Conservation (phyloP, 2,797 vertebrate species). For the Hippoglossus hippoglossus region DNA sequence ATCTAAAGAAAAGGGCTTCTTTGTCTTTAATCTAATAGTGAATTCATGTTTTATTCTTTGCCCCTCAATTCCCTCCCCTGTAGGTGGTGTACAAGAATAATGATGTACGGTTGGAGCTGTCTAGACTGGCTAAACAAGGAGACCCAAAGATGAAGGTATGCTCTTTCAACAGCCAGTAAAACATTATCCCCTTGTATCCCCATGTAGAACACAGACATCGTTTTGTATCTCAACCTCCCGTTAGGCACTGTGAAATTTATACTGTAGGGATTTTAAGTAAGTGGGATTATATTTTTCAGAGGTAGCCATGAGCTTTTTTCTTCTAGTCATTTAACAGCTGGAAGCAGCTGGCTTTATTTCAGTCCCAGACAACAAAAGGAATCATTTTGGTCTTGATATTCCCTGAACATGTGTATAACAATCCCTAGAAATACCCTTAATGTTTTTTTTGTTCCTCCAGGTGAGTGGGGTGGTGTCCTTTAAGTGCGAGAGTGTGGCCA, state of each 20-base stretch:
- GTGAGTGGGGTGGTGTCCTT: conserved; percentile 97
- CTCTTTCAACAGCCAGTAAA: conserved; percentile 15
- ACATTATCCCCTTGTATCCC: conserved; percentile 54
- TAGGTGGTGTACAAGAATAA: conserved; percentile 99
- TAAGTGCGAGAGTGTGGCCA: conserved; percentile 98
- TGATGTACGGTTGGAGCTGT: conserved; percentile 96
- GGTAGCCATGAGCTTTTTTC: conserved; percentile 45
- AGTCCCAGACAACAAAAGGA: conserved; percentile 38
- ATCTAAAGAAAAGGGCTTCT: background rate
- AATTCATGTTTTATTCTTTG: conserved; percentile 34
- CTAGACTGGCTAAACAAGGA: conserved; percentile 95
- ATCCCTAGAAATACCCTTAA: background rate
- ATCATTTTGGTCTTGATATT: conserved; percentile 30
- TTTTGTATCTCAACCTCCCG: conserved; percentile 37
- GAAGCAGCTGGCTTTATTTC: conserved; percentile 44
- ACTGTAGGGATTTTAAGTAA: conserved; percentile 46
- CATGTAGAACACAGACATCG: conserved; percentile 31
- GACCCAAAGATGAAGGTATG: conserved; percentile 96
- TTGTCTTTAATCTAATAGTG: conserved; percentile 20
- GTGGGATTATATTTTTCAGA: conserved; percentile 66
- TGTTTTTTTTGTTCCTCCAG: conserved; percentile 31
- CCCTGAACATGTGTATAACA: conserved; percentile 11
- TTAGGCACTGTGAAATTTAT: conserved; percentile 25
- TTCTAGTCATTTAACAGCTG: conserved; percentile 48
- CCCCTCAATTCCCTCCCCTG: conserved; percentile 1